Percentiles rank a stretch among this genome's conserved stretches.
phyloP scores from a whole-genome alignment of 2,113 vertebrate genomes.

The Tapirus terrestris region DNA sequence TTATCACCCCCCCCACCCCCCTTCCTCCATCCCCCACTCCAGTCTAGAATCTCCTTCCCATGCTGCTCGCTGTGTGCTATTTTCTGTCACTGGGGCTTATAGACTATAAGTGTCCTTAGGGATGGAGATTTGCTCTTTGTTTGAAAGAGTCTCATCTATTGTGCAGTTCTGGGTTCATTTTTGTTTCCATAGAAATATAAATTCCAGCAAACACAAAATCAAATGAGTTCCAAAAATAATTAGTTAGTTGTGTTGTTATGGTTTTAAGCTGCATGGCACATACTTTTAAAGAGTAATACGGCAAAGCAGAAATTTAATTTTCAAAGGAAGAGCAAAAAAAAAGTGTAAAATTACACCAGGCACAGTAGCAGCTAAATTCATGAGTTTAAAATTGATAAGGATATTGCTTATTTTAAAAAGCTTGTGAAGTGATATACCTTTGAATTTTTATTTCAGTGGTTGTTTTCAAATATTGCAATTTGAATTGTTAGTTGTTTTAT shows the following conservation, averaged over 20 bases:
- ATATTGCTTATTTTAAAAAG: background rate
- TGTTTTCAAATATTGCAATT: conserved; percentile 10
- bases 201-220: conserved; percentile 50
- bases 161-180: background rate
- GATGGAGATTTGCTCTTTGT: conserved; percentile 67
- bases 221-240: conserved; percentile 37
- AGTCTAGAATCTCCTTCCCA: conserved; percentile 6
- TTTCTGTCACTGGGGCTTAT: conserved; percentile 1
- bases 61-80: background rate
- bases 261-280: background rate
- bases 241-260: background rate
- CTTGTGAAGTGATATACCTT: background rate
- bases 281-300: conserved; percentile 31
- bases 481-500: background rate
- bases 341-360: background rate
- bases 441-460: conserved; percentile 14
- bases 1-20: background rate
- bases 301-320: conserved; percentile 14
- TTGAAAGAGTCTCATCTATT: conserved; percentile 58
- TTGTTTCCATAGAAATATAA: conserved; percentile 64
- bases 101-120: background rate
- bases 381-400: background rate
- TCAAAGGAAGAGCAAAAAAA: conserved; percentile 35
- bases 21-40: too few relatives aligned
- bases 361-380: background rate